These are phyloP conservation scores for Protophormia terraenovae DNA, from an alignment of 2,888 invertebrate species.

Conservation along the genomic window DNA sequence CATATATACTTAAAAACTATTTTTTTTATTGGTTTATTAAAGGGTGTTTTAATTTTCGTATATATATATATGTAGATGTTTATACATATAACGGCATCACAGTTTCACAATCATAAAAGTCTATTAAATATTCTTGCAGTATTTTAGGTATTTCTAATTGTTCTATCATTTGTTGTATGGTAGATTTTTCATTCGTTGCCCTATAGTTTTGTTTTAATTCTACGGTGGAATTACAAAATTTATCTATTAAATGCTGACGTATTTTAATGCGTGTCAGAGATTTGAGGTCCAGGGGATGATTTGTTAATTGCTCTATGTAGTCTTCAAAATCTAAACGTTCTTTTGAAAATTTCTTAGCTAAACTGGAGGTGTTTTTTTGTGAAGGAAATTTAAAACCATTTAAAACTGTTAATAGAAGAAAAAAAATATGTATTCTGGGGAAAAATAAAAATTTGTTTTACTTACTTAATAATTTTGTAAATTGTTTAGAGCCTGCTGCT, in stretches of 20 bases:
- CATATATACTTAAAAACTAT: slow-evolving; percentile 40
- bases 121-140: slow-evolving; percentile 76
- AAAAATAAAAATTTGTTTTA: neutral
- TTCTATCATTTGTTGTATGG: slow-evolving; percentile 75
- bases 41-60: slow-evolving; percentile 22
- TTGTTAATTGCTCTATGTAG: slow-evolving; percentile 69
- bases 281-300: slow-evolving; percentile 76
- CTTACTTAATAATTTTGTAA: slow-evolving; percentile 77
- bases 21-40: slow-evolving; percentile 9
- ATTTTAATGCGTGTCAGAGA: slow-evolving; percentile 76
- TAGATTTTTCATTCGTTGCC: slow-evolving; percentile 75
- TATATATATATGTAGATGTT: too few species aligned
- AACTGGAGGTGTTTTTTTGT: slow-evolving; percentile 48
- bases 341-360: slow-evolving; percentile 63
- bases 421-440: too few species aligned
- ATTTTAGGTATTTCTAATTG: slow-evolving; percentile 76
- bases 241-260: slow-evolving; percentile 73
- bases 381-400: slow-evolving; percentile 76
- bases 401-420: slow-evolving; percentile 72
- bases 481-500: slow-evolving; percentile 71
- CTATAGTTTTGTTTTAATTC: slow-evolving; percentile 70
- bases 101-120: slow-evolving; percentile 77
- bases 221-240: slow-evolving; percentile 69
- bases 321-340: slow-evolving; percentile 70
- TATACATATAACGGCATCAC: slow-evolving; percentile 66